Base-by-base conservation (phyloP, 2,888 invertebrate species). In the Limenitis arthemis region DNA sequence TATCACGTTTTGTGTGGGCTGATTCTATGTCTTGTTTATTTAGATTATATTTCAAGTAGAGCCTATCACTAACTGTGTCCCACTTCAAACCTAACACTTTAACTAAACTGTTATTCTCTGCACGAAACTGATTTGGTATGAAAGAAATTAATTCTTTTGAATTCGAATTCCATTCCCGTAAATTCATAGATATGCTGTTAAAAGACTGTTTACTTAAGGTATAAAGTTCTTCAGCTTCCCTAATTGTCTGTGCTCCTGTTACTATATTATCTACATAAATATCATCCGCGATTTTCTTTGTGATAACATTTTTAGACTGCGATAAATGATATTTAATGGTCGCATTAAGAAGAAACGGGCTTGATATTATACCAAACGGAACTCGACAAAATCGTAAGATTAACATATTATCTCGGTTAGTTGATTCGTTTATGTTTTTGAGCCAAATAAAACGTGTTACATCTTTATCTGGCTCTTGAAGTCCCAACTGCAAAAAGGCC, bases 371-470 rank as follows among this genome's bases (percentile, higher is more conserved):
- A n/a, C n/a, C n/a, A n/a, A n/a, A n/a, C n/a, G n/a, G n/a, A n/a
- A n/a, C n/a, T n/a, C n/a, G n/a, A n/a, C n/a, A n/a, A n/a, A n/a
- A n/a, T n/a, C n/a, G n/a, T 1, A 58, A 48, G 8, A 55, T 43
- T n/a, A 57, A 6, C 1, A 59, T 34, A 49, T 59, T 58, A 20
- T 57, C 46, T 5, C 51, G 7, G 0, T 11, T 31, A 6, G 44
- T 12, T 6, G 28, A 33, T 28, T 9, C 11, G 11, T 39, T 11
- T 0, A 48, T 9, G 40, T 61, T 52, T 47, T 61, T 63, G 0
- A 61, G 6, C 63, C 62, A 66, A 5, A 63, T 42, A 43, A 63
- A 62, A 12, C 61, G 47, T 4, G 61, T 63, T 1, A 64, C 64
- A 34, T 63, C 62, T 42, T 57, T 39, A 38, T 62, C 61, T 6